Percentiles rank a stretch among this genome's conserved stretches.
Conservation (phyloP, 2,113 vertebrate species). For the Mugil cephalus region DNA sequence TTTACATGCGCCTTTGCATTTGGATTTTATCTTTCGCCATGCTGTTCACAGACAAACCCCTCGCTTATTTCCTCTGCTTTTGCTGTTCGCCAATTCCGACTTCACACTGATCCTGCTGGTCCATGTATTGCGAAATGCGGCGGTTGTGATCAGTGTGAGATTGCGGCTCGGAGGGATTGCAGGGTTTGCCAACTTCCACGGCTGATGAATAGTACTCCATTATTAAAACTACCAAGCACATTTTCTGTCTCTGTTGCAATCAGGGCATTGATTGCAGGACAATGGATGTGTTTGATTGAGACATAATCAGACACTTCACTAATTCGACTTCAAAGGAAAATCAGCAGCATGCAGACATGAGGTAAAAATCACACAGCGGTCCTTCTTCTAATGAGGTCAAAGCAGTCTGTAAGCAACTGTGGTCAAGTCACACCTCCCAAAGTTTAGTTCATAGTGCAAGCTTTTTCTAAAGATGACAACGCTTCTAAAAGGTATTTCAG, state of each 20-base stretch:
- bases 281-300: slow-evolving; percentile 74
- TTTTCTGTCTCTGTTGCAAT: slow-evolving; percentile 69
- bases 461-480: not conserved
- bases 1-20: too few relatives aligned
- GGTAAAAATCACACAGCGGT: slow-evolving; percentile 43
- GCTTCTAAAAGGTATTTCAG: not conserved
- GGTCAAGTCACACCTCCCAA: not conserved
- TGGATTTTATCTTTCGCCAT: not conserved
- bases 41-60: not conserved
- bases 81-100: slow-evolving; percentile 19
- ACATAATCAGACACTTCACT: slow-evolving; percentile 74
- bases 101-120: not conserved
- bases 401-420: not conserved
- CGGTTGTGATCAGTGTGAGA: slow-evolving; percentile 26
- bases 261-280: slow-evolving; percentile 77
- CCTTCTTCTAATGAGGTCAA: slow-evolving; percentile 51
- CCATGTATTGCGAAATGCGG: slow-evolving; percentile 4
- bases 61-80: slow-evolving; percentile 1
- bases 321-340: slow-evolving; percentile 71
- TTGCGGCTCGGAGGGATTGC: slow-evolving; percentile 27
- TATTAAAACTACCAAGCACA: slow-evolving; percentile 65
- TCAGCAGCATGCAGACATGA: slow-evolving; percentile 51
- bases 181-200: slow-evolving; percentile 60
- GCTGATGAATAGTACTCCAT: slow-evolving; percentile 66
- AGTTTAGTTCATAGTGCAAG: not conserved